A percentile compares a stretch with the other conserved stretches of the same genome.
These are phyloP conservation scores for Clamator glandarius DNA, from an alignment of 2,797 vertebrate genomes.

Conservation along the genomic window DNA sequence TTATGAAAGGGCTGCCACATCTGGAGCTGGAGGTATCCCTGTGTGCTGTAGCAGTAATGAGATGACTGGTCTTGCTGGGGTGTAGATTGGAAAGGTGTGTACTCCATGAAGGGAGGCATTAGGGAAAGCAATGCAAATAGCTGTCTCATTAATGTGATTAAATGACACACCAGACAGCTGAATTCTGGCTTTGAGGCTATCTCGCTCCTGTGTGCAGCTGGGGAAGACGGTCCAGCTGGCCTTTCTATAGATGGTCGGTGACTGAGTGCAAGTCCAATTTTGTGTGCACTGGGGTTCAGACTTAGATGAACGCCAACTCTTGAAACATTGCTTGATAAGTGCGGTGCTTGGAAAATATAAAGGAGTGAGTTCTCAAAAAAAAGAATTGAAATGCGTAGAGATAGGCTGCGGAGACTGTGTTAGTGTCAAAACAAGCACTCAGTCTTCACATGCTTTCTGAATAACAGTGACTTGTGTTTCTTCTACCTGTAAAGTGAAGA, in stretches of 20 bases:
- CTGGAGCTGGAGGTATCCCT: not conserved
- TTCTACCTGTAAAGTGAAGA: not conserved
- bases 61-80: not conserved
- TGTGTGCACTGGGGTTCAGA: not conserved
- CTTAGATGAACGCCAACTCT: not conserved
- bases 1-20: not conserved
- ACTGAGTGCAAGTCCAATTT: not conserved
- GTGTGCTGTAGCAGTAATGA: not conserved
- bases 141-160: not conserved
- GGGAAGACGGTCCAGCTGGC: not conserved
- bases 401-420: not conserved
- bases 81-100: not conserved
- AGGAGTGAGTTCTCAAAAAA: not conserved
- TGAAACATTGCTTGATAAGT: not conserved
- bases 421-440: fast-evolving
- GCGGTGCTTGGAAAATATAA: not conserved
- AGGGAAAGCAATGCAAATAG: not conserved
- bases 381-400: not conserved
- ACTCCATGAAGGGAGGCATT: not conserved
- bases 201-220: not conserved
- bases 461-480: not conserved
- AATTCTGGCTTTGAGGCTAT: not conserved
- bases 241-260: not conserved
- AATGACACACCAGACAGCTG: not conserved
- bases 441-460: not conserved